Evolutionary conservation across 2,797 vertebrate species (phyloP).

Genomic region (Falco rusticolus): DNA sequence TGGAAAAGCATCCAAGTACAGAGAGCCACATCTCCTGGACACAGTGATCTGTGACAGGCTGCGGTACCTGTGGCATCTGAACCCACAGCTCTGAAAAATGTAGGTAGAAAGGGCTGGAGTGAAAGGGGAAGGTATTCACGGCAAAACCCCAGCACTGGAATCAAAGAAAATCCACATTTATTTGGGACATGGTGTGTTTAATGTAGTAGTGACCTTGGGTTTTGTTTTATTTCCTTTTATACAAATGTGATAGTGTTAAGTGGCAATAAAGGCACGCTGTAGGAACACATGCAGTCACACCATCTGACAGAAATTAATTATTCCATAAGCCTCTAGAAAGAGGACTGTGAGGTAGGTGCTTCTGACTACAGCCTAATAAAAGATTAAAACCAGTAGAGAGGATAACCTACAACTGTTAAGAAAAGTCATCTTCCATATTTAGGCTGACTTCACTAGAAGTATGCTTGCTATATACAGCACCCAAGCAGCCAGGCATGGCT

Average conservation of each 20-base stretch:
- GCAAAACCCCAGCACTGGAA: background rate
- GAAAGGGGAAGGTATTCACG: background rate
- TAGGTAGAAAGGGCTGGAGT: background rate
- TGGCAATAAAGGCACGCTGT: constrained; percentile 4
- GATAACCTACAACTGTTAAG: background rate
- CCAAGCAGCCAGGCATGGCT: background rate
- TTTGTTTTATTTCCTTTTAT: background rate
- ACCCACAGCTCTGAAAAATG: background rate
- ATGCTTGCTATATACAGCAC: background rate
- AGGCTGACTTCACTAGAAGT: background rate
- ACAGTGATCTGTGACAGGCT: fast-evolving
- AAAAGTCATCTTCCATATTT: background rate
- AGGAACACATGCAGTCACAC: constrained; percentile 38
- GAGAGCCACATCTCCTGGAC: background rate
- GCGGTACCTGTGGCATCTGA: fast-evolving
- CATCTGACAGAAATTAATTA: constrained; percentile 60
- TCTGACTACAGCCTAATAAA: background rate
- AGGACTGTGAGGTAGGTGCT: background rate
- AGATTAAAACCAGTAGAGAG: background rate
- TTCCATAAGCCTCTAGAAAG: constrained; percentile 20
- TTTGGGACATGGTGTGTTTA: background rate
- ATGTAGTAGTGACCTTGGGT: constrained; percentile 7
- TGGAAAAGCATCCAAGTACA: background rate
- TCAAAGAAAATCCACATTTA: background rate
- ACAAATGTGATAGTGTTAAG: constrained; percentile 8